These are phyloP conservation scores for Oegoconia quadripuncta DNA, from an alignment of 2,888 invertebrate species.

Conservation along the genomic window DNA sequence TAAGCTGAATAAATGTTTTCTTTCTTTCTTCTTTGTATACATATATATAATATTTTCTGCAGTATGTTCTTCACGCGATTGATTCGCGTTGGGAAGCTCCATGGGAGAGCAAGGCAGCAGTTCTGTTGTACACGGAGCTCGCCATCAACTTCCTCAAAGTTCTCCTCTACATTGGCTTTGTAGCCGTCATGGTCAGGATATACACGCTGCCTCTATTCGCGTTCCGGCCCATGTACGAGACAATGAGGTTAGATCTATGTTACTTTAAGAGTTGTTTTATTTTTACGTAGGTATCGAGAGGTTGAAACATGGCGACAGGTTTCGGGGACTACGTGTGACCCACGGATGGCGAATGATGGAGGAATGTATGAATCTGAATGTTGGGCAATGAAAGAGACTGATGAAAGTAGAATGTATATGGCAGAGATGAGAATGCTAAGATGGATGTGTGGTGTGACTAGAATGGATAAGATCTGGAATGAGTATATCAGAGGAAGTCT, in stretches of 20 bases:
- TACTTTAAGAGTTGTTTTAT: no score
- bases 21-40: neutral
- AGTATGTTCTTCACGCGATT: constrained; percentile 85
- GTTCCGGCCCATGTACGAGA: constrained; percentile 99
- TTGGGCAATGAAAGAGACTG: no score
- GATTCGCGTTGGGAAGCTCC: constrained; percentile 96
- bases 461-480: no score
- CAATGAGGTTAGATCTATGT: constrained; percentile 85
- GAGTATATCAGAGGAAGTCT: no score
- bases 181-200: constrained; percentile 96
- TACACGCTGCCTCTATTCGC: constrained; percentile 99
- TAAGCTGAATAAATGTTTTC: neutral
- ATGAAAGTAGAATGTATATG: no score
- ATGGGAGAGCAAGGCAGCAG: constrained; percentile 99
- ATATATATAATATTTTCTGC: constrained; percentile 4
- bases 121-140: constrained; percentile 96
- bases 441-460: no score
- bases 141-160: constrained; percentile 92
- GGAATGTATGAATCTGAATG: no score
- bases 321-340: no score
- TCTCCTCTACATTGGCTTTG: constrained; percentile 94
- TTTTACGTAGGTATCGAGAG: no score
- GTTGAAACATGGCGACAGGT: no score
- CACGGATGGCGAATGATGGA: no score
- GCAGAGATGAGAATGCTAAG: no score